Percentiles rank a stretch among this genome's conserved stretches.
phyloP scores from a whole-genome alignment of 2,797 vertebrate species.

The Poecilia wingei region DNA sequence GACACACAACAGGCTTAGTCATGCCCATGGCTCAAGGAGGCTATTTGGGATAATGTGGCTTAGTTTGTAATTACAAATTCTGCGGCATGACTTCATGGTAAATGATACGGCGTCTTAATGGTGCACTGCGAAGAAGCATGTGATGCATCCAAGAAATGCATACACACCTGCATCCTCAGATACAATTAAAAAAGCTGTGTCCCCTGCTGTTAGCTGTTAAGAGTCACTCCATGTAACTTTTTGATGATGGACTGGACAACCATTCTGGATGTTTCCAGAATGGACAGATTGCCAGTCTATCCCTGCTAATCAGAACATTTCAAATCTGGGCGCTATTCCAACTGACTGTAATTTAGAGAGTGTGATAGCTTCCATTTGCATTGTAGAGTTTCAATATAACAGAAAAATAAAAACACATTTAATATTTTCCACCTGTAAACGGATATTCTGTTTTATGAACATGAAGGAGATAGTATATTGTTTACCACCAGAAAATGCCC shows the following conservation, averaged over 20 bases:
- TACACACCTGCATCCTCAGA: not conserved
- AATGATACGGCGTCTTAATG: constrained; percentile 39
- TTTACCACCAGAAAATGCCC: not conserved
- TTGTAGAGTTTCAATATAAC: not conserved
- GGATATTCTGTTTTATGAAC: not conserved
- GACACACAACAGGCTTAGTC: constrained; percentile 68
- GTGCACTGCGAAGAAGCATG: constrained; percentile 10
- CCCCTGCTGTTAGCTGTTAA: not conserved
- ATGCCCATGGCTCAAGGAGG: constrained; percentile 52
- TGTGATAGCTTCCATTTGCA: not conserved
- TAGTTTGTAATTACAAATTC: constrained; percentile 67
- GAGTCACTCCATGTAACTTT: not conserved
- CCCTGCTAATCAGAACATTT: not conserved
- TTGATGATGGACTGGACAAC: not conserved
- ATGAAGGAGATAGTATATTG: not conserved
- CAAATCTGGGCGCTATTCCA: not conserved
- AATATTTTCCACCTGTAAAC: not conserved
- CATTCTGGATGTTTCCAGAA: not conserved
- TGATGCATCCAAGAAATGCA: constrained; percentile 29
- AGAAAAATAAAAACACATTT: not conserved
- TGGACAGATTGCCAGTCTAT: not conserved
- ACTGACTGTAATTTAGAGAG: not conserved
- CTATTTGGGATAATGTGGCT: constrained; percentile 60
- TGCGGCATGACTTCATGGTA: constrained; percentile 54
- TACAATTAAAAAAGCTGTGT: not conserved